phyloP scores from a whole-genome alignment of 2,113 vertebrate genomes.

The Entosphenus tridentatus region DNA sequence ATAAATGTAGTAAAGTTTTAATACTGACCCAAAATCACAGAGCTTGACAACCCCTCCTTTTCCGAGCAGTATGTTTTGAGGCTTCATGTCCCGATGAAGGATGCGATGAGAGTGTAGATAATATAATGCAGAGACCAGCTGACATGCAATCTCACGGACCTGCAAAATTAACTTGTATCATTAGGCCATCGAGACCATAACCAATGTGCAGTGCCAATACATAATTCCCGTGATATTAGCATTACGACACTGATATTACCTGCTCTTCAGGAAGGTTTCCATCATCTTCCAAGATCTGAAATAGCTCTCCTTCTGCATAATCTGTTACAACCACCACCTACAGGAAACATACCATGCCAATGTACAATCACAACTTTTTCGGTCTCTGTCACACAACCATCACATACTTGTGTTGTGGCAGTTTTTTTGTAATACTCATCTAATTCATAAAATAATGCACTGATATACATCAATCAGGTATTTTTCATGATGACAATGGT shows the following conservation, averaged over 20 bases:
- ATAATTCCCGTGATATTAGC: too few species aligned
- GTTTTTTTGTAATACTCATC: too few species aligned
- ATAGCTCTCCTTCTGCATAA: conserved; percentile 77
- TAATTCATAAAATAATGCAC: too few species aligned
- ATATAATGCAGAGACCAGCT: conserved; percentile 79
- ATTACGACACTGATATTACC: conserved; percentile 20
- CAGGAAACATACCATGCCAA: background rate
- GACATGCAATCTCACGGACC: conserved; percentile 60
- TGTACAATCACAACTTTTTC: too few species aligned
- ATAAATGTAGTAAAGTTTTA: too few species aligned
- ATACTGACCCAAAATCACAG: conserved; percentile 77
- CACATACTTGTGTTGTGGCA: too few species aligned
- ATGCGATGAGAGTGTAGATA: conserved; percentile 91
- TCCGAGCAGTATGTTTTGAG: conserved; percentile 74
- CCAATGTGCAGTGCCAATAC: too few species aligned
- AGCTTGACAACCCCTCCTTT: conserved; percentile 71
- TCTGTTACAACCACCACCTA: conserved; percentile 91
- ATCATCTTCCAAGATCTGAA: conserved; percentile 79
- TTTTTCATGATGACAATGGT: too few species aligned
- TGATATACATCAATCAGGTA: too few species aligned
- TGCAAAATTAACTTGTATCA: conserved; percentile 13
- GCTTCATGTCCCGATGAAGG: conserved; percentile 90
- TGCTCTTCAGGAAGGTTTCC: conserved; percentile 54
- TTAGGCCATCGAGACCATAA: too few species aligned
- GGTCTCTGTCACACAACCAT: too few species aligned